Conservation (phyloP, 2,113 vertebrate genomes). For the Stegostoma tigrinum region DNA sequence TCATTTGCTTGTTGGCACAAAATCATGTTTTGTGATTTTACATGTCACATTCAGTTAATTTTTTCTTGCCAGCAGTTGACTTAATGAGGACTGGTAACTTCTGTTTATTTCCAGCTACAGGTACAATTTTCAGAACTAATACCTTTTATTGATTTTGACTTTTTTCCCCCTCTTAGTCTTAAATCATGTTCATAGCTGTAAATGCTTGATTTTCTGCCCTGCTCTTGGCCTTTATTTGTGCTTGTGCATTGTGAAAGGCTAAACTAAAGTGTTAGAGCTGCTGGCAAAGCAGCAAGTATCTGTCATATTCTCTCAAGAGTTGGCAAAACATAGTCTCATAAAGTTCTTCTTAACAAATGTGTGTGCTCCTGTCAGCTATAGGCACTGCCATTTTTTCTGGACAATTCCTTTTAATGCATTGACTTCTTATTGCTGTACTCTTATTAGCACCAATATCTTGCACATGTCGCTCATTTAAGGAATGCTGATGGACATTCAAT, state of each 20-base stretch:
- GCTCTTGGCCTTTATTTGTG: conserved; percentile 24
- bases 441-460: neutral
- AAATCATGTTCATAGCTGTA: conserved; percentile 18
- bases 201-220: neutral
- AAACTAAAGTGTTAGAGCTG: conserved; percentile 31
- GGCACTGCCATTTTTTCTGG: neutral
- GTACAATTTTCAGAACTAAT: conserved; percentile 7
- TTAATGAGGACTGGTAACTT: conserved; percentile 43
- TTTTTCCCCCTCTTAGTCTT: neutral
- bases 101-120: conserved; percentile 32
- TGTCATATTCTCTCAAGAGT: neutral
- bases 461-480: neutral
- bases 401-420: neutral
- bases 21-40: conserved; percentile 58
- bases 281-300: conserved; percentile 15
- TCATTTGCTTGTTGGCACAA: conserved; percentile 53
- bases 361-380: neutral
- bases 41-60: conserved; percentile 62
- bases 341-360: neutral
- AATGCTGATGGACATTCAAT: neutral
- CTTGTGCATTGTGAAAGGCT: neutral
- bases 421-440: neutral
- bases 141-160: conserved; percentile 27
- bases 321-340: neutral
- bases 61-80: conserved; percentile 52